These are phyloP conservation scores for Heliconius charithonia DNA, from an alignment of 2,888 invertebrate species.

Conservation along the genomic window DNA sequence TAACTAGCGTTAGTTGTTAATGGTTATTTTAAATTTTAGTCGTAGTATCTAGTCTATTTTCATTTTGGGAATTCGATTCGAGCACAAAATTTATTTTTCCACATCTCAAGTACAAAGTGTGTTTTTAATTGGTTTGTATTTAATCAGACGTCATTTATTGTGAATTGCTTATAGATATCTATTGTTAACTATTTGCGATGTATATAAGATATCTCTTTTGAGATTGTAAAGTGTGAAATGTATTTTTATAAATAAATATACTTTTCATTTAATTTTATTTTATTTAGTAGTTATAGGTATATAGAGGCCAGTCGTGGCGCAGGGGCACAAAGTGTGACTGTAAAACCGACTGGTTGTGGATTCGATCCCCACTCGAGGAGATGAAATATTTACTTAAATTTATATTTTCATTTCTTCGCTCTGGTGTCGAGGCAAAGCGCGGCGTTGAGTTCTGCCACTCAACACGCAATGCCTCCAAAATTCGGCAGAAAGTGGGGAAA, in stretches of 20 bases:
- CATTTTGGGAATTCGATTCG: constrained; percentile 6
- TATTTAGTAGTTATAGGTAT: too few species aligned
- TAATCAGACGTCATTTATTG: constrained; percentile 49
- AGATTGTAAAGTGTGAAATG: constrained; percentile 69
- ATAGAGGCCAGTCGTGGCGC: too few species aligned
- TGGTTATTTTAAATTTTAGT: constrained; percentile 16
- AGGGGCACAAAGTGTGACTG: too few species aligned
- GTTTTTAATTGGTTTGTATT: constrained; percentile 30
- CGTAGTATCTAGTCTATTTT: constrained; percentile 22
- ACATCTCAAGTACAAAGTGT: constrained; percentile 56
- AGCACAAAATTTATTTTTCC: constrained; percentile 36
- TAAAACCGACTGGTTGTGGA: too few species aligned
- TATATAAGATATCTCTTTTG: constrained; percentile 67
- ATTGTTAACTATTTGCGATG: constrained; percentile 59
- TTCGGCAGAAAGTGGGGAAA: too few species aligned
- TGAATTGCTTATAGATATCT: constrained; percentile 57
- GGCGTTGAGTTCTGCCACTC: too few species aligned
- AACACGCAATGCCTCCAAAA: too few species aligned
- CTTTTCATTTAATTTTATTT: constrained; percentile 41
- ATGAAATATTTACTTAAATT: too few species aligned
- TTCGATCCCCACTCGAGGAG: too few species aligned
- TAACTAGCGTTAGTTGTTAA: constrained; percentile 9
- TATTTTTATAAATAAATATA: constrained; percentile 75
- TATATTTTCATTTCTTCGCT: too few species aligned
- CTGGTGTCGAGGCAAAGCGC: too few species aligned